These are phyloP conservation scores for Spermophilus dauricus DNA, from an alignment of 2,113 vertebrate genomes.

Conservation along the genomic window DNA sequence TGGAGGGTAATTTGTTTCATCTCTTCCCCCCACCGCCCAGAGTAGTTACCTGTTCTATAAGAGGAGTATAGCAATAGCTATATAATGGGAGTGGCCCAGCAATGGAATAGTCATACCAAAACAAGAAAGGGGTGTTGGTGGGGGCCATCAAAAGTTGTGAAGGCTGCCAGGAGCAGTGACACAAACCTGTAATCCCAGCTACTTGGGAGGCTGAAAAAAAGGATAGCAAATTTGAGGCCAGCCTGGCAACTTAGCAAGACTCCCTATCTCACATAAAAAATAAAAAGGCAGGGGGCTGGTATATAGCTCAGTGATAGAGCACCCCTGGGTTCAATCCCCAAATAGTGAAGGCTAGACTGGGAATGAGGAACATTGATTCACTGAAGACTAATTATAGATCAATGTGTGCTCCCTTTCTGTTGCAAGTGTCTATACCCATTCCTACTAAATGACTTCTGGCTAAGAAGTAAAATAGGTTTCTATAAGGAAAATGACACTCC, in stretches of 20 bases:
- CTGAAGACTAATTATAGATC: not conserved
- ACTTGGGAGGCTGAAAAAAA: not conserved
- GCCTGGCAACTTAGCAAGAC: not conserved
- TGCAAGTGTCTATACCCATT: not conserved
- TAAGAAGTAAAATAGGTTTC: not conserved
- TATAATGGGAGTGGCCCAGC: not conserved
- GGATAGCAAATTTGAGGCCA: not conserved
- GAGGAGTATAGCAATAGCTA: not conserved
- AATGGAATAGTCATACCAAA: not conserved
- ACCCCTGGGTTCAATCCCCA: not conserved
- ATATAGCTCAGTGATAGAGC: not conserved
- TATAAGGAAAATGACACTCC: not conserved
- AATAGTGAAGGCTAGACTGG: not conserved
- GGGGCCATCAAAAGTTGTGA: not conserved
- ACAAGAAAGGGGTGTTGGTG: not conserved
- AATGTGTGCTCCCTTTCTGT: not conserved
- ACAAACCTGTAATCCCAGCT: not conserved
- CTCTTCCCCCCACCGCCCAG: not conserved
- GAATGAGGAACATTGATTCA: not conserved
- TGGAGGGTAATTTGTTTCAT: conserved; percentile 63
- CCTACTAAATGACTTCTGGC: not conserved
- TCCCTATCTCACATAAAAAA: not conserved
- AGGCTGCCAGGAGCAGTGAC: not conserved
- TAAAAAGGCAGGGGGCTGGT: too few species aligned
- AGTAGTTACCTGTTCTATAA: conserved; percentile 52